These are phyloP conservation scores for Drosophila neocordata DNA, from an alignment of 1,140 invertebrate species.

Conservation along the genomic window DNA sequence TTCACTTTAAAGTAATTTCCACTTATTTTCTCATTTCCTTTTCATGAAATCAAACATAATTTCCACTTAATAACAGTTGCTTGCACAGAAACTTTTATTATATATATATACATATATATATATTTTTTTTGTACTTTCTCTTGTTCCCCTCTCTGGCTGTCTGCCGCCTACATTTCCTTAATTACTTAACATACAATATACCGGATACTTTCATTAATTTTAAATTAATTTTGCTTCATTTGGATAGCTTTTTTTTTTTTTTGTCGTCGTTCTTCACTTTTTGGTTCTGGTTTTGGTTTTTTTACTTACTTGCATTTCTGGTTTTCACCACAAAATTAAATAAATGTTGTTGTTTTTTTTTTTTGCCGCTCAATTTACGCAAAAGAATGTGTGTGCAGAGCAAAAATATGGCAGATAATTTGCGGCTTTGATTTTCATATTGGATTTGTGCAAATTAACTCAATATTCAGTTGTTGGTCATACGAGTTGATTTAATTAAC, in stretches of 20 bases:
- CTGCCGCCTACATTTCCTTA: background rate
- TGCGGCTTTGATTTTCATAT: conserved; percentile 53
- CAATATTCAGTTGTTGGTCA: conserved; percentile 49
- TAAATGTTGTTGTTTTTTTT: too few relatives aligned
- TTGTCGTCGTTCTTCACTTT: conserved; percentile 33
- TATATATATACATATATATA: too few relatives aligned
- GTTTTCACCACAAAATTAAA: conserved; percentile 60
- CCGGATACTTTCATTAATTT: conserved; percentile 46
- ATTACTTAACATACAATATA: conserved; percentile 30
- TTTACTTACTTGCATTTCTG: conserved; percentile 10
- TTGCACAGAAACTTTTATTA: background rate
- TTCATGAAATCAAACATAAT: background rate
- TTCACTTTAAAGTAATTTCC: background rate
- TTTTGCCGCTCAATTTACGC: conserved; percentile 50
- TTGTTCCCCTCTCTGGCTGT: background rate
- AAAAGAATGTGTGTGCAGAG: conserved; percentile 25
- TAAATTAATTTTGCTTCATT: conserved; percentile 27
- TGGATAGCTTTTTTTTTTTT: conserved; percentile 10
- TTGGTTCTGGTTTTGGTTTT: background rate
- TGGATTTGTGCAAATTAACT: conserved; percentile 74
- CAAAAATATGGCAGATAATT: conserved; percentile 68
- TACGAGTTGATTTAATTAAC: conserved; percentile 68
- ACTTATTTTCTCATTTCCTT: background rate
- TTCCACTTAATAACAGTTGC: background rate
- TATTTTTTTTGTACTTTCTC: too few relatives aligned